A percentile compares a stretch with the other conserved stretches of the same genome.
phyloP scores from a whole-genome alignment of 2,888 invertebrate species.

The Drosophila gaucha region DNA sequence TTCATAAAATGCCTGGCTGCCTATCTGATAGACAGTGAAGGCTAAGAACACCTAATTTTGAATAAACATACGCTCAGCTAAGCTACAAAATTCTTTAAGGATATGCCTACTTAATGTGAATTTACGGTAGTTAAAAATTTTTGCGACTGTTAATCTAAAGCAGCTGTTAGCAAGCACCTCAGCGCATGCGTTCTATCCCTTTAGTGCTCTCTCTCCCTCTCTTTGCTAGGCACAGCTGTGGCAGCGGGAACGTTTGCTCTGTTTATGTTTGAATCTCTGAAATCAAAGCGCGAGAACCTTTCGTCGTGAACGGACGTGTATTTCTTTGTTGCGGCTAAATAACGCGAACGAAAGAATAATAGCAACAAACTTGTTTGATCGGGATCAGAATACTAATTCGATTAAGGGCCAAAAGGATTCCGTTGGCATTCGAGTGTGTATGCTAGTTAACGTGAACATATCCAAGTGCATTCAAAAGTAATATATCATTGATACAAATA shows the following conservation, averaged over 20 bases:
- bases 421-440: slow-evolving; percentile 25
- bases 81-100: not conserved
- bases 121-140: slow-evolving; percentile 3
- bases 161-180: slow-evolving; percentile 36
- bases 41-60: not conserved
- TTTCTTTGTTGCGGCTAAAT: slow-evolving; percentile 21
- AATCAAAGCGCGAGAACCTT: slow-evolving; percentile 74
- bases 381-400: slow-evolving; percentile 2
- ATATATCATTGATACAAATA: not conserved
- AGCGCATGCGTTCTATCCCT: slow-evolving; percentile 60
- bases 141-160: slow-evolving; percentile 15
- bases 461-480: slow-evolving; percentile 5
- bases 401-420: slow-evolving; percentile 17
- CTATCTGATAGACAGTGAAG: not conserved
- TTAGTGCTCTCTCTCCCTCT: not conserved
- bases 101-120: not conserved
- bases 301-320: slow-evolving; percentile 73
- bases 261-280: slow-evolving; percentile 70
- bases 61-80: not conserved
- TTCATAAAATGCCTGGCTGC: too few species aligned
- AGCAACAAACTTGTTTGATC: slow-evolving; percentile 64
- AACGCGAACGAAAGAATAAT: slow-evolving; percentile 59
- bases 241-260: slow-evolving; percentile 46
- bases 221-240: slow-evolving; percentile 36
- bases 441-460: slow-evolving; percentile 12